Base-by-base conservation (phyloP, 1,140 invertebrate species). In the Gonatopus flavifemur region DNA sequence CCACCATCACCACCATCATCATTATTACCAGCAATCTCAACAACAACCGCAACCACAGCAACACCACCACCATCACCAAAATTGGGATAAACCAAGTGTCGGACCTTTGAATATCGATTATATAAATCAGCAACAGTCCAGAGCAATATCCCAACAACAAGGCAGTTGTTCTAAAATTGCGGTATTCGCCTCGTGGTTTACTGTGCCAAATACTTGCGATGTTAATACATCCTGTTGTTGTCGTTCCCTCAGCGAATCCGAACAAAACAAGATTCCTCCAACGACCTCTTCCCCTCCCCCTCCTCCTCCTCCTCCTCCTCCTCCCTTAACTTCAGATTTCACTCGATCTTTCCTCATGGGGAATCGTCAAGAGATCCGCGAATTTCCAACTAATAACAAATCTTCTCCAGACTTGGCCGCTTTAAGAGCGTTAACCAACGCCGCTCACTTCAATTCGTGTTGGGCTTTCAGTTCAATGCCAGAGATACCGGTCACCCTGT, bases 381-480 rank as follows among this genome's bases (percentile, higher is more conserved):
- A 70, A 32, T 52, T 46, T 22, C 18, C 57, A 21, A 48, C 58
- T 57, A 61, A 57, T 43, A 50, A 65, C 20, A 59, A 49, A 30
- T 31, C 35, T 21, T n/a, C n/a, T 30, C 62, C 48, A 13, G 57
- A 53, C 49, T 60, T 57, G 37, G 49, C 49, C 13, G 57, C 43
- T 39, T 54, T 40, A 16, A 51, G 51, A 39, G 62, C 51, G n/a
- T 33, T 64, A 21, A 64, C 59, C 10, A 60, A 49, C 39, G 54
- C 57, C 7, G 64, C 62, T 51, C 64, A 72, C 13, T 69, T 72
- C 47, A 76, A 76, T 50, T 67, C 67, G 25, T 75, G 70, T 66
- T 77, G 70, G 73, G 62, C 62, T 72, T 77, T 76, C 66, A 77
- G 73, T 25, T 77, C 74, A 12, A 69, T 74, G 68, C 70, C 72